These are phyloP conservation scores for Takifugu rubripes DNA, from an alignment of 2,797 vertebrate species.

Conservation along the genomic window DNA sequence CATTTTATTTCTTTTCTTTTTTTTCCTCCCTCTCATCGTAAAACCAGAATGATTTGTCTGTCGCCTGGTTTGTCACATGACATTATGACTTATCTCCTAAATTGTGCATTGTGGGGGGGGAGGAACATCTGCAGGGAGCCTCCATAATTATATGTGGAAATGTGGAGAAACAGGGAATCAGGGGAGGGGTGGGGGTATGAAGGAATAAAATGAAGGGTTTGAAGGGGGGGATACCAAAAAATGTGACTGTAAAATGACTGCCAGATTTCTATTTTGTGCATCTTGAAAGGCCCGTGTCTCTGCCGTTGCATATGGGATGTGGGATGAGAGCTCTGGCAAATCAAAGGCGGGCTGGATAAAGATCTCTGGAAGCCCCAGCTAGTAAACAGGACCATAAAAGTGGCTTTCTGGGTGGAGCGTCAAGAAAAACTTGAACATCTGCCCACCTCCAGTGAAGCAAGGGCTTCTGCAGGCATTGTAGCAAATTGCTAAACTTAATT, in stretches of 20 bases:
- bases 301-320: constrained; percentile 77
- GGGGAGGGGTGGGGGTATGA: constrained; percentile 26
- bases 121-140: constrained; percentile 70
- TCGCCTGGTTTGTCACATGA: constrained; percentile 27
- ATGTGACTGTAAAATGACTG: constrained; percentile 75
- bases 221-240: constrained; percentile 26
- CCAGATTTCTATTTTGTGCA: constrained; percentile 75
- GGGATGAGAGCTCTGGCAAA: constrained; percentile 78
- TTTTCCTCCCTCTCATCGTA: too few species aligned
- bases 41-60: constrained; percentile 3
- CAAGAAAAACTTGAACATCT: constrained; percentile 74
- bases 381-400: constrained; percentile 81
- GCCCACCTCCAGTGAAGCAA: constrained; percentile 73
- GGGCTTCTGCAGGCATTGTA: constrained; percentile 68
- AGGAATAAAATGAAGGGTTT: constrained; percentile 58
- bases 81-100: constrained; percentile 40
- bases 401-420: constrained; percentile 71
- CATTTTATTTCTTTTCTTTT: too few species aligned
- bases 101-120: constrained; percentile 42
- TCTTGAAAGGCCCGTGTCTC: constrained; percentile 73
- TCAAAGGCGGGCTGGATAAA: constrained; percentile 76
- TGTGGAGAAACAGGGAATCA: constrained; percentile 44
- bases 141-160: constrained; percentile 72
- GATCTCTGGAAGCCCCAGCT: constrained; percentile 77
- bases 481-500: constrained; percentile 43